Evolutionary conservation across 2,888 invertebrate genomes (phyloP), one percentile per base, ranked within the genome.

Genomic region (Apeira syringaria): DNA sequence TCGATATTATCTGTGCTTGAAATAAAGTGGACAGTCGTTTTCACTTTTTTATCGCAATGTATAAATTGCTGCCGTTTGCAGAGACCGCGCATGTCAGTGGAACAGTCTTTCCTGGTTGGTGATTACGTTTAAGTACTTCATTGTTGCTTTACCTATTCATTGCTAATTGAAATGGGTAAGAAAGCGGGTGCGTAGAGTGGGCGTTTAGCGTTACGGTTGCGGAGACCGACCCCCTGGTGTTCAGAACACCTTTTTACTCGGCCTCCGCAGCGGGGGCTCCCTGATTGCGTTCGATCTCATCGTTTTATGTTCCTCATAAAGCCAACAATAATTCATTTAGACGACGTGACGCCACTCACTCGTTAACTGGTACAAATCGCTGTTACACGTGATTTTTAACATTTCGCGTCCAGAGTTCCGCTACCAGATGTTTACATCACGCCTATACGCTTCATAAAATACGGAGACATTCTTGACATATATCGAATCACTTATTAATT

Each of bases 291-390:
- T 80, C 83, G 85, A 84, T 82, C 84, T 86, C 87, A 85, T 86
- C 88, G 83, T 82, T 86, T 87, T 86, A 87, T 85, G 78, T 80
- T 80, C 84, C 73, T 75, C 84, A 87, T 87, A 88, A 89, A 87
- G 84, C 87, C 87, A 84, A 87, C 86, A 87, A 88, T 88, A 84
- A 88, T 87, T 88, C 88, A 89, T 89, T 87, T 88, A 87, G 85
- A 82, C 80, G 80, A 88, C 86, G 87, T 88, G 88, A 87, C 76
- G 88, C 86, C 87, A 86, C 85, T 87, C 84, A 85, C 74, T 86
- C 79, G 84, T 80, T 87, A 83, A 86, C 86, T 80, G 74, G 80
- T 73, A 70, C 76, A 68, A 72, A 72, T 76, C 68, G 75, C 74
- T 64, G 60, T 53, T 61, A 45, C 69, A 75, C 74, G 74, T 75